A percentile compares a stretch with the other conserved stretches of the same genome.
phyloP scores from a whole-genome alignment of 2,888 invertebrate genomes.

The Operophtera brumata region DNA sequence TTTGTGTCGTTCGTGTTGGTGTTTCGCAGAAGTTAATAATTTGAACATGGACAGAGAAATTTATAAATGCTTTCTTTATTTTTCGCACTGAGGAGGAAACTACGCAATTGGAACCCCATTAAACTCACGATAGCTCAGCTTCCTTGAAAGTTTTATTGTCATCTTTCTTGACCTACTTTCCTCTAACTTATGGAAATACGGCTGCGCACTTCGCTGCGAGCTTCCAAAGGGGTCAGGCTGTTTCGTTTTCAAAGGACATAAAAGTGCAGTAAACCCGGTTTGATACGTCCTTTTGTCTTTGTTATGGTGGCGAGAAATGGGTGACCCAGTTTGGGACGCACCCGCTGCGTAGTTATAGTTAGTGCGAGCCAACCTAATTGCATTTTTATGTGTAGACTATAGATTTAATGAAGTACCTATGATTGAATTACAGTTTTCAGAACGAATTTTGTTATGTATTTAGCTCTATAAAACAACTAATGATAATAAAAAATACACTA shows the following conservation, averaged over 20 bases:
- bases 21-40: too few species aligned
- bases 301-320: constrained; percentile 60
- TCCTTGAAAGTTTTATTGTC: constrained; percentile 42
- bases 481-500: too few species aligned
- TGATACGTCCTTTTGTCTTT: constrained; percentile 54
- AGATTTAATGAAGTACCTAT: constrained; percentile 35
- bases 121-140: constrained; percentile 37
- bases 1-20: too few species aligned
- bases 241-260: constrained; percentile 57
- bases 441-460: constrained; percentile 1
- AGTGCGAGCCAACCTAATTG: constrained; percentile 61
- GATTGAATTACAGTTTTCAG: constrained; percentile 25
- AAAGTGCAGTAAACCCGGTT: constrained; percentile 47
- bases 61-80: too few species aligned
- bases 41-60: too few species aligned
- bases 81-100: not conserved
- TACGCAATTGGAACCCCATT: constrained; percentile 34
- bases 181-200: constrained; percentile 30
- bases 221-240: constrained; percentile 54
- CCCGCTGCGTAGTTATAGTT: constrained; percentile 56
- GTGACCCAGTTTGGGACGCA: constrained; percentile 73
- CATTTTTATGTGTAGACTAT: constrained; percentile 47
- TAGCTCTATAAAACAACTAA: not conserved
- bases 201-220: constrained; percentile 34
- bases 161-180: constrained; percentile 37